phyloP scores from a whole-genome alignment of 2,797 vertebrate genomes.

The Phrynocephalus vlangalii region DNA sequence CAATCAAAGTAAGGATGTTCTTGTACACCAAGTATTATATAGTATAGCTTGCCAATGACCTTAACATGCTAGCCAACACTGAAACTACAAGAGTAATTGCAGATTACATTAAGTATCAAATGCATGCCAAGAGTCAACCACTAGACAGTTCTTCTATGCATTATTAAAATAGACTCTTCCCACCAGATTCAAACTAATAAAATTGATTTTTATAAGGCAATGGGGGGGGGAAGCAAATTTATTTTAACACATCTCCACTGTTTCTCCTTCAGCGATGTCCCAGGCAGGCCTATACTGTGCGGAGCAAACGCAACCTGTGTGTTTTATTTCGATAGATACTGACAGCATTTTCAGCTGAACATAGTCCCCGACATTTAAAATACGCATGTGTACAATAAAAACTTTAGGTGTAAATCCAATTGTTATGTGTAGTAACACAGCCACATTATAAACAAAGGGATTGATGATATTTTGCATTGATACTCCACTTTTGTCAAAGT shows the following conservation, averaged over 20 bases:
- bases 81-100: slow-evolving; percentile 74
- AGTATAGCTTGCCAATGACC: slow-evolving; percentile 68
- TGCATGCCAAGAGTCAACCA: slow-evolving; percentile 66
- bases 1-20: slow-evolving; percentile 75
- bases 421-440: background rate
- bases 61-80: slow-evolving; percentile 53
- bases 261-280: slow-evolving; percentile 52
- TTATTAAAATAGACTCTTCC: slow-evolving; percentile 72
- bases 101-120: slow-evolving; percentile 73
- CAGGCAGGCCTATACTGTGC: slow-evolving; percentile 57
- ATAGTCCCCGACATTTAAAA: background rate
- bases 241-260: slow-evolving; percentile 37
- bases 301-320: slow-evolving; percentile 25
- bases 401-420: background rate
- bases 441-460: background rate
- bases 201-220: slow-evolving; percentile 67
- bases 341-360: background rate
- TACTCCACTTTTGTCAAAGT: background rate
- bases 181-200: slow-evolving; percentile 69
- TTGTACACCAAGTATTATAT: slow-evolving; percentile 57
- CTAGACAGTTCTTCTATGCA: slow-evolving; percentile 65
- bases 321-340: background rate
- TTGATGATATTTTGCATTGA: background rate
- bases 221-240: slow-evolving; percentile 56
- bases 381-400: background rate